phyloP scores from a whole-genome alignment of 2,113 vertebrate genomes.

The Seriola aureovittata region DNA sequence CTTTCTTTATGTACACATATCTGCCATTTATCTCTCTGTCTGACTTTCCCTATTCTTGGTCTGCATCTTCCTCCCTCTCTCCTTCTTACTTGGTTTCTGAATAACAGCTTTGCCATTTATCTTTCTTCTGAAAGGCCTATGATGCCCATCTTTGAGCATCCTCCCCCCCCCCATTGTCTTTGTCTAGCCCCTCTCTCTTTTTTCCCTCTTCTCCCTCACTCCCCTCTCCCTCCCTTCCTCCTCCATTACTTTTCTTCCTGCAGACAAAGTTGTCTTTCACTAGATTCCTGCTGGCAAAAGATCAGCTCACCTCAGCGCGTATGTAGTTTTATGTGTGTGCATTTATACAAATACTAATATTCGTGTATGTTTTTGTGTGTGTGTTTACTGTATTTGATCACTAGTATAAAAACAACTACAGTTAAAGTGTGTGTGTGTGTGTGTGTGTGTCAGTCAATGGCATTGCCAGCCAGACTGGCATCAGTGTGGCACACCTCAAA shows the following conservation, averaged over 20 bases:
- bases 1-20: constrained; percentile 35
- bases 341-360: constrained; percentile 29
- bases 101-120: constrained; percentile 4
- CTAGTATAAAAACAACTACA: background rate
- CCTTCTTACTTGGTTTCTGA: constrained; percentile 2
- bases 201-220: background rate
- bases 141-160: constrained; percentile 8
- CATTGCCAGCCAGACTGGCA: constrained; percentile 55
- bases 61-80: background rate
- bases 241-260: background rate
- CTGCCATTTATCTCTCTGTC: constrained; percentile 27
- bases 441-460: background rate
- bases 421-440: background rate
- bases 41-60: background rate
- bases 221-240: background rate
- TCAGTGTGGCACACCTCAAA: constrained; percentile 57
- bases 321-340: constrained; percentile 17
- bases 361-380: background rate
- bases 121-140: constrained; percentile 6
- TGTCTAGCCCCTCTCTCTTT: constrained; percentile 20
- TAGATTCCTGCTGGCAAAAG: constrained; percentile 36
- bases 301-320: constrained; percentile 7
- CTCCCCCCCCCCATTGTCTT: constrained; percentile 9
- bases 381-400: constrained; percentile 16
- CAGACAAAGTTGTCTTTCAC: constrained; percentile 64